Evolutionary conservation across 2,888 invertebrate genomes (phyloP).

Genomic region (Rotaria macrura): DNA sequence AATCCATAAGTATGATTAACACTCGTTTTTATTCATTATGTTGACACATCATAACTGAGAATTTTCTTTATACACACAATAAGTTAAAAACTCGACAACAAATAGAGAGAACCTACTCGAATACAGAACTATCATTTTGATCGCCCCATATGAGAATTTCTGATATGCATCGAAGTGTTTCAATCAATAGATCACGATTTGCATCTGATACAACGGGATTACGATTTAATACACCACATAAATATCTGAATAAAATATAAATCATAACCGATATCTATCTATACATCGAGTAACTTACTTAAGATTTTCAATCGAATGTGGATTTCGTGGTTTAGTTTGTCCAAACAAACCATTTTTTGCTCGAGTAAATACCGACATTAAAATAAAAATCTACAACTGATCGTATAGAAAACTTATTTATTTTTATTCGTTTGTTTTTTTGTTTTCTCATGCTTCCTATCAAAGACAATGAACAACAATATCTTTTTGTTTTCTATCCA

Average conservation of each 20-base stretch:
- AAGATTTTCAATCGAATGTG: constrained; percentile 32
- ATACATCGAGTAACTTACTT: constrained; percentile 13
- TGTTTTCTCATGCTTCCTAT: background rate
- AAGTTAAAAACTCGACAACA: constrained; percentile 21
- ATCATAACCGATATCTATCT: too few species aligned
- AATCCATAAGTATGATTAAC: too few species aligned
- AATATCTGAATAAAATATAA: constrained; percentile 21
- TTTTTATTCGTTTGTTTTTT: too few species aligned
- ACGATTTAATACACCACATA: constrained; percentile 28
- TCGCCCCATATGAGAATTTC: constrained; percentile 99
- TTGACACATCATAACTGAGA: too few species aligned
- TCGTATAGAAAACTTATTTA: background rate
- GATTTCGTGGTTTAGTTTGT: constrained; percentile 25
- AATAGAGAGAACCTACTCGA: constrained; percentile 68
- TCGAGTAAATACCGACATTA: constrained; percentile 9
- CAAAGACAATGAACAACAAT: background rate
- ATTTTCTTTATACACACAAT: too few species aligned
- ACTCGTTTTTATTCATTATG: too few species aligned
- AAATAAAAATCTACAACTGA: background rate
- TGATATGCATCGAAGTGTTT: constrained; percentile 86
- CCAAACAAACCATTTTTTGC: constrained; percentile 5
- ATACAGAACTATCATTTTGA: constrained; percentile 97
- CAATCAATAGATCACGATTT: constrained; percentile 84
- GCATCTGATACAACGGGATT: constrained; percentile 65
- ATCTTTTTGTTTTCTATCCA: background rate